Conservation (phyloP, 2,797 vertebrate species). For the Ptychobarbus kaznakovi region DNA sequence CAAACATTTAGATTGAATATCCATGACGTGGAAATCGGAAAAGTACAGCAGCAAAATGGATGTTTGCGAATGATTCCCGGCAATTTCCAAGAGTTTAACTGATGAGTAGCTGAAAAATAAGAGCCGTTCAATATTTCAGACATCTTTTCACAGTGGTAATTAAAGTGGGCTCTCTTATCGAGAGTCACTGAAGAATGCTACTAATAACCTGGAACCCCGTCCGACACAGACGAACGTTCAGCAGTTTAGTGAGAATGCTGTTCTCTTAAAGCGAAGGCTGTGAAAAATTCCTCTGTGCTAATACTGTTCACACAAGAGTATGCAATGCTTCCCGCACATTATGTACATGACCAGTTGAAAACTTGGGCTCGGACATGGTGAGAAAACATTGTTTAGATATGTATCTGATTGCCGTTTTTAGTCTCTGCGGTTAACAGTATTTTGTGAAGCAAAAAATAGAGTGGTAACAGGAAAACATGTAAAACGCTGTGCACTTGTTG, state of each 20-base stretch:
- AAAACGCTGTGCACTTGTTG: conserved; percentile 3
- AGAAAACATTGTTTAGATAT: conserved; percentile 31
- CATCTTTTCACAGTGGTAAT: conserved; percentile 61
- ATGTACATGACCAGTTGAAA: conserved; percentile 15
- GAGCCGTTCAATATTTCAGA: conserved; percentile 35
- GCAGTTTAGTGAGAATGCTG: conserved; percentile 31
- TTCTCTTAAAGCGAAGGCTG: conserved; percentile 36
- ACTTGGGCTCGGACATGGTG: conserved; percentile 53
- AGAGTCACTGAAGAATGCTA: conserved; percentile 54
- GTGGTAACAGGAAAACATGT: conserved; percentile 34
- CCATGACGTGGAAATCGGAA: conserved; percentile 41
- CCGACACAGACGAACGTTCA: conserved; percentile 30
- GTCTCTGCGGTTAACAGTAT: background rate
- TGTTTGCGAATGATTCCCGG: conserved; percentile 36
- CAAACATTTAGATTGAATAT: conserved; percentile 49
- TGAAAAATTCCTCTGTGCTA: conserved; percentile 34
- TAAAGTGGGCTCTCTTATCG: conserved; percentile 40
- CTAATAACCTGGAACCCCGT: conserved; percentile 36
- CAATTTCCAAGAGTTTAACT: conserved; percentile 12
- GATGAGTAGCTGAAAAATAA: conserved; percentile 30
- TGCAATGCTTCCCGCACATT: background rate
- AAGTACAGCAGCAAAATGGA: conserved; percentile 71
- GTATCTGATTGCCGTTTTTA: conserved; percentile 43
- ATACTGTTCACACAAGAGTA: conserved; percentile 21
- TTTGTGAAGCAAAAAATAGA: conserved; percentile 21